Base-by-base conservation (phyloP, 2,113 vertebrate species). In the Oxyruncus cristatus region DNA sequence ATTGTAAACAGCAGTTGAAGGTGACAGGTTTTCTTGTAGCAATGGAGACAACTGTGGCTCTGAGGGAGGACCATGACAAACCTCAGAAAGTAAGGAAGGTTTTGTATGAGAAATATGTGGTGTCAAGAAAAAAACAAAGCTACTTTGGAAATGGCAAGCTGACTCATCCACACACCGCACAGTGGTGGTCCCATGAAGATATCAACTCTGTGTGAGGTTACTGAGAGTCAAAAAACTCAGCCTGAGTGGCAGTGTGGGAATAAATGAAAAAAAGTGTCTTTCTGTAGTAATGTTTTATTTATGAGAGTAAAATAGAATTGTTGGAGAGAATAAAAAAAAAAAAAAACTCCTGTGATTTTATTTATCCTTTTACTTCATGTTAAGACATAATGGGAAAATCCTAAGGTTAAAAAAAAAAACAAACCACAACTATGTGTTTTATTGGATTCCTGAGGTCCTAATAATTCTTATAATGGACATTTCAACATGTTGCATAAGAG, bases 251-350 rank as follows among this genome's bases (percentile, higher is more conserved):
- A 88, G 24, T 30, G 35, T 41, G 20, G 83, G n/a, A 92, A 73
- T 65, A 85, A 19, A 92, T 56, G 39, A 87, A 93, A 86, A 23
- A n/a, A 83, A 72, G 27, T 79, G 50, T 70, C 37, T 72, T 88
- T 93, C 76, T 85, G 20, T 53, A n/a, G 17, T 28, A 85, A 85
- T 72, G 37, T 61, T 96, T 93, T 93, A 89, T 89, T 92, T 75
- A 85, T 92, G 71, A 93, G 33, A 79, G 12, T 42, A 84, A 39
- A 94, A 85, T 5, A 85, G 78, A 88, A 76, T 17, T 53, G 41
- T 61, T 65, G 20, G 74, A 94, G 67, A 84, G 9, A 89, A 78
- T 62, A 5, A 85, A 92, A 78, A 55, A 89, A 72, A 72, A 41
- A 41, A 9, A 41, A 41, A 83, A 88, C 15, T 52, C 9, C 19